Evolutionary conservation across 2,797 vertebrate genomes (phyloP), one percentile per base, ranked within the genome.

Genomic region (Gallirallus australis): DNA sequence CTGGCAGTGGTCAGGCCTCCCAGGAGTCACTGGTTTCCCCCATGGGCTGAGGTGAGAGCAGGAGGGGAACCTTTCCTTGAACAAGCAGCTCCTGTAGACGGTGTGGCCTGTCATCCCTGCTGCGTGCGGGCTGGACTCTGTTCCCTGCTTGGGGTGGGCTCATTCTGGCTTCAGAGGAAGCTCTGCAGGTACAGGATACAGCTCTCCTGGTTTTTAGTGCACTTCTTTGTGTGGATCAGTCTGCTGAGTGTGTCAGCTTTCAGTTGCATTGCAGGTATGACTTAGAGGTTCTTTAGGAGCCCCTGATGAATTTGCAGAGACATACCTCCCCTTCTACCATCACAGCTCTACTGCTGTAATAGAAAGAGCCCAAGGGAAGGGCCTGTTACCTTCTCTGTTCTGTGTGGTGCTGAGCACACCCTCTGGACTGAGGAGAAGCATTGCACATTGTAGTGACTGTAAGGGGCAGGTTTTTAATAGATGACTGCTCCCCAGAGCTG

Each of bases 401-500:
- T 23, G 33, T 15, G 24, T 2, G 3, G 73, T 7, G 2, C 66
- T 23, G 33, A 69, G 60, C 12, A 4, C 65, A 57, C 53, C 39
- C 63, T 80, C 59, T n/a, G 80, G 21, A 13, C 86, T 1, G 1
- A 47, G 64, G 61, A 59, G 28, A 12, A 40, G n/a, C 63, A 4
- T 5, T n/a, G 78, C 48, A 11, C 3, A 0, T 20, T 18, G 56
- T 35, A 82, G 42, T 2, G 5, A 12, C 61, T 86, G 65, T 15
- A 56, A 95, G 66, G 80, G 69, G n/a, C 80, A 78, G 89, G 12
- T 40, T 64, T 91, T 52, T 39, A 63, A 79, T 63, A 8, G 1
- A 35, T 75, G 68, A 23, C 64, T 82, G 68, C 53, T 94, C 90
- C 68, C 35, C 61, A 48, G 61, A 88, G 59, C 66, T 89, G 86